phyloP scores from a whole-genome alignment of 2,888 invertebrate species.

The Dicyrtoma fusca region DNA sequence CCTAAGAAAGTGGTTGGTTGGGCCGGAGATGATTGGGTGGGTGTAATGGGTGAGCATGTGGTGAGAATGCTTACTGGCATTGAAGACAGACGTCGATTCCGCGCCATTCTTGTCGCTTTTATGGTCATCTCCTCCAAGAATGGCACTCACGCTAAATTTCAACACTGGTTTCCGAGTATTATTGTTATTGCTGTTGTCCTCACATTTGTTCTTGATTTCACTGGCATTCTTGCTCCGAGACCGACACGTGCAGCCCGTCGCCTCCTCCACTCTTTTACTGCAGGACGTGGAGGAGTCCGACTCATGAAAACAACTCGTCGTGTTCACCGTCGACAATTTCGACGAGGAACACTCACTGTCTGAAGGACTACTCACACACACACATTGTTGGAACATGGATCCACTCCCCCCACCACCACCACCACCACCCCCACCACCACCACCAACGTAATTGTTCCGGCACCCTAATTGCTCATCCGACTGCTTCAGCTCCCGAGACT shows the following conservation, averaged over 20 bases:
- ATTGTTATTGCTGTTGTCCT: constrained; percentile 51
- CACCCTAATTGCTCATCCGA: constrained; percentile 14
- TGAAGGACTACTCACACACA: constrained; percentile 45
- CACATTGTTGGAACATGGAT: constrained; percentile 44
- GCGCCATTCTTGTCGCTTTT: constrained; percentile 52
- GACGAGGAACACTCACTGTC: constrained; percentile 40
- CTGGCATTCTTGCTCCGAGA: constrained; percentile 41
- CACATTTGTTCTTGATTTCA: constrained; percentile 43
- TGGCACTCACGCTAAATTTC: constrained; percentile 92
- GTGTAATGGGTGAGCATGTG: constrained; percentile 32
- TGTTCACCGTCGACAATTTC: constrained; percentile 12
- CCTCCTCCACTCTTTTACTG: background rate
- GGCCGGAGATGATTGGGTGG: constrained; percentile 1
- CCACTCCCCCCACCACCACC: constrained; percentile 28
- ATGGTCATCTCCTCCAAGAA: constrained; percentile 70
- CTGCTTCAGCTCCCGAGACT: constrained; percentile 31
- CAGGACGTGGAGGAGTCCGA: constrained; percentile 7
- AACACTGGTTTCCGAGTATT: constrained; percentile 70
- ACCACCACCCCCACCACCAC: constrained; percentile 11
- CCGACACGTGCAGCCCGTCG: constrained; percentile 42
- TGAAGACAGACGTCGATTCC: constrained; percentile 54
- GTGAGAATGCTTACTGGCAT: constrained; percentile 51
- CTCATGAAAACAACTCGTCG: constrained; percentile 17
- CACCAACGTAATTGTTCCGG: constrained; percentile 29
- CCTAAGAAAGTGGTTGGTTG: constrained; percentile 10